phyloP scores from a whole-genome alignment of 1,140 invertebrate genomes.

The Phymastichus coffea region DNA sequence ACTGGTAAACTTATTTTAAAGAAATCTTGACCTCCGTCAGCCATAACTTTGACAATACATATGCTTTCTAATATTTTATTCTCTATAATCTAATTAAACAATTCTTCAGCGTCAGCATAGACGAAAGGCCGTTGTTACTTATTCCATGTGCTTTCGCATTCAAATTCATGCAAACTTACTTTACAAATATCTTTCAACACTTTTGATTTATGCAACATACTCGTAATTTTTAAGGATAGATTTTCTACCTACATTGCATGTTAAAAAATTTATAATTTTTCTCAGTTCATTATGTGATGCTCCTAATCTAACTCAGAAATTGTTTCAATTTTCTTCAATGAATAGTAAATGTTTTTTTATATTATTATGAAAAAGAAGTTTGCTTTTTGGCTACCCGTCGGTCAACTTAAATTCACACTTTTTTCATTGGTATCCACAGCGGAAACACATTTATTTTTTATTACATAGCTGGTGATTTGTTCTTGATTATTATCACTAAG shows the following conservation, averaged over 20 bases:
- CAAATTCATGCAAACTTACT: conserved; percentile 1
- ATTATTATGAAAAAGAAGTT: neutral
- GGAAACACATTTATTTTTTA: conserved; percentile 7
- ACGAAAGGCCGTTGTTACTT: neutral
- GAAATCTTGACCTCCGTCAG: no score
- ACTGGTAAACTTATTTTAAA: no score
- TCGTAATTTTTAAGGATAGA: conserved; percentile 7
- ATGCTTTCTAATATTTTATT: neutral
- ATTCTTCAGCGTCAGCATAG: no score
- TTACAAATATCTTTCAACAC: no score
- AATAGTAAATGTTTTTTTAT: neutral
- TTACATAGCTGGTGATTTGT: neutral
- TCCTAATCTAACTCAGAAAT: neutral
- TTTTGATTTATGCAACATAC: conserved; percentile 5
- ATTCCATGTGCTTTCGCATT: neutral
- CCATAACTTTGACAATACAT: no score
- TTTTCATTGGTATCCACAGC: neutral
- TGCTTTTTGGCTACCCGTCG: neutral
- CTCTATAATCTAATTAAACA: neutral
- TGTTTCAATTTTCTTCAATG: conserved; percentile 9
- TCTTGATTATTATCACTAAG: conserved; percentile 11
- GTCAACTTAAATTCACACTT: neutral
- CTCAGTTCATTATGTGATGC: no score
- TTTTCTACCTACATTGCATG: conserved; percentile 2
- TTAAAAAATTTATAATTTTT: conserved; percentile 16